Base-by-base conservation (phyloP, 2,797 vertebrate genomes). In the Heliangelus exortis region DNA sequence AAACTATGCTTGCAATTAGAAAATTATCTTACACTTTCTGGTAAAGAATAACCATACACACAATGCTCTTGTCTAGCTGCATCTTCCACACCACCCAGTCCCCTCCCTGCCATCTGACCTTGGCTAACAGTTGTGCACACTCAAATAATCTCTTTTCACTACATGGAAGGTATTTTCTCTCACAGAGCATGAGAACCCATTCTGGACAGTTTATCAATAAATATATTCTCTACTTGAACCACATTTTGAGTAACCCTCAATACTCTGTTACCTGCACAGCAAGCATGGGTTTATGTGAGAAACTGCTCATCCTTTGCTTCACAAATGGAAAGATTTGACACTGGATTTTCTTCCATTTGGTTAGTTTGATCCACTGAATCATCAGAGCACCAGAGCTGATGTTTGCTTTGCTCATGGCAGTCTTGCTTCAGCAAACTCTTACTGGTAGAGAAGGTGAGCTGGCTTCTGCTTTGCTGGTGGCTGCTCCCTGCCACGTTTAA, bases 391-490 rank as follows among this genome's bases (percentile, higher is more conserved):
- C 48, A 20, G 65, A 8, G 1, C 41, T 43, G 17, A 6, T 6
- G 0, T 19, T 84, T 41, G 23, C 69, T 13, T 58, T 15, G 48
- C 18, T 48, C n/a, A 25, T 7, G 4, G 2, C 41, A 13, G 0
- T 39, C 51, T 18, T 4, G 6, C 48, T 71, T 50, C 2, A 43
- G 86, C 62, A 83, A 59, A 16, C 26, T 10, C 39, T 41, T 9
- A 5, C 36, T 1, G 3, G 48, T 7, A 15, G 21, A 59, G 41
- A 3, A 1, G 43, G 45, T 21, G 72, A 73, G n/a, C 31, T 28
- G 50, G 25, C 28, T 41, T 20, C 55, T 76, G 55, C 31, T 69
- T 47, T 63, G 78, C 72, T 26, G 3, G 54, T 7, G 55, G 22
- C 78, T 29, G 23, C 61, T 50, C 33, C 57, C 20, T 55, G 54